Evolutionary conservation across 2,797 vertebrate species (phyloP).

Genomic region (Staurois parvus): DNA sequence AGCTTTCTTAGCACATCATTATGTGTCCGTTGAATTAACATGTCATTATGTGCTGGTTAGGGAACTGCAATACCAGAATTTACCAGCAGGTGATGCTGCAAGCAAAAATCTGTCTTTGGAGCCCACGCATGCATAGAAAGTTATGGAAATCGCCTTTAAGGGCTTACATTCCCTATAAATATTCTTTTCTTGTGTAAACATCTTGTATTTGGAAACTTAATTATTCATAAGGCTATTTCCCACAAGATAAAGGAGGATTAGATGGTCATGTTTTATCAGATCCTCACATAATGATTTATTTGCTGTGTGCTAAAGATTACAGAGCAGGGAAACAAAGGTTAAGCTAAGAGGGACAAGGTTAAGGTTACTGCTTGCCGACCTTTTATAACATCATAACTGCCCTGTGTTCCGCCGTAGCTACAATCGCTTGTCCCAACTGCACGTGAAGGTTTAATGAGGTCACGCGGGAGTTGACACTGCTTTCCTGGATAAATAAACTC

Average conservation of each 20-base stretch:
- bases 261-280: neutral
- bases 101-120: too few relatives aligned
- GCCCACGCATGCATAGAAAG: too few relatives aligned
- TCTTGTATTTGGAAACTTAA: neutral
- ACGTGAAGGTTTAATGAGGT: slow-evolving; percentile 28
- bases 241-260: neutral
- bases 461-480: slow-evolving; percentile 2
- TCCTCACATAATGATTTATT: neutral
- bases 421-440: neutral
- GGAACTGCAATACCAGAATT: too few relatives aligned
- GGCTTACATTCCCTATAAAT: neutral
- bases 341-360: neutral
- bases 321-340: neutral
- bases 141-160: neutral
- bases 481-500: slow-evolving; percentile 6
- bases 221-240: slow-evolving; percentile 2
- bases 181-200: neutral
- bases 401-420: neutral
- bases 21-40: too few relatives aligned
- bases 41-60: too few relatives aligned
- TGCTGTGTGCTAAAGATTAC: slow-evolving; percentile 1
- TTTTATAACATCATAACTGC: slow-evolving; percentile 1
- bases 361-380: neutral
- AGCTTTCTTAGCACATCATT: too few relatives aligned
- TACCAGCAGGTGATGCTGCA: too few relatives aligned